phyloP scores from a whole-genome alignment of 37 sponge, comb jelly and placozoan species.

The Cliona cf. orientalis region DNA sequence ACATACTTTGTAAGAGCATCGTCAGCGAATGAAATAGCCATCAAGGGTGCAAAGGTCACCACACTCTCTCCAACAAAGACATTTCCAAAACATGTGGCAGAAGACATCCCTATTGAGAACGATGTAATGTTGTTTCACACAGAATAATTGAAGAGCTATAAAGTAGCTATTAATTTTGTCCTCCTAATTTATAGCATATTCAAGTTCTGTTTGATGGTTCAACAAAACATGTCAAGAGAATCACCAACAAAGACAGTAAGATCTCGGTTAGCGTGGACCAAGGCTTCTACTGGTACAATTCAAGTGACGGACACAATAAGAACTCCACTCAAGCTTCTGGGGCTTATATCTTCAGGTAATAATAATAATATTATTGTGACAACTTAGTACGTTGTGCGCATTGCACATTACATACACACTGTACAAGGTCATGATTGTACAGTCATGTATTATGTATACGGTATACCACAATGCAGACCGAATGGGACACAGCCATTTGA shows the following conservation, averaged over 20 bases:
- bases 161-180: too few relatives aligned
- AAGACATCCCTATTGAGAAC: not conserved
- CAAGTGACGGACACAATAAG: conserved; percentile 85
- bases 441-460: too few relatives aligned
- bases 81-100: not conserved
- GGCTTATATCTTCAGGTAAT: conserved; percentile 90
- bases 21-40: not conserved
- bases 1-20: conserved; percentile 55
- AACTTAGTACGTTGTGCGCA: too few relatives aligned
- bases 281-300: conserved; percentile 84
- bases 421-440: too few relatives aligned
- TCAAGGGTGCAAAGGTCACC: not conserved
- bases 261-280: conserved; percentile 58
- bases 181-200: not conserved
- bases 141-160: not conserved
- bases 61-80: not conserved
- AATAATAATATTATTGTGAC: too few relatives aligned
- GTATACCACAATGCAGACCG: not conserved
- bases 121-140: too few relatives aligned
- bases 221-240: conserved; percentile 58
- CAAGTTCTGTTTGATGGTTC: conserved; percentile 47
- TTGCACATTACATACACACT: too few relatives aligned
- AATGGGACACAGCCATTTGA: not conserved
- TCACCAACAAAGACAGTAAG: conserved; percentile 13
- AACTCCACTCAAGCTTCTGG: conserved; percentile 81